Evolutionary conservation across 2,113 vertebrate genomes (phyloP).

Genomic region (Psittacula cyanocephala): DNA sequence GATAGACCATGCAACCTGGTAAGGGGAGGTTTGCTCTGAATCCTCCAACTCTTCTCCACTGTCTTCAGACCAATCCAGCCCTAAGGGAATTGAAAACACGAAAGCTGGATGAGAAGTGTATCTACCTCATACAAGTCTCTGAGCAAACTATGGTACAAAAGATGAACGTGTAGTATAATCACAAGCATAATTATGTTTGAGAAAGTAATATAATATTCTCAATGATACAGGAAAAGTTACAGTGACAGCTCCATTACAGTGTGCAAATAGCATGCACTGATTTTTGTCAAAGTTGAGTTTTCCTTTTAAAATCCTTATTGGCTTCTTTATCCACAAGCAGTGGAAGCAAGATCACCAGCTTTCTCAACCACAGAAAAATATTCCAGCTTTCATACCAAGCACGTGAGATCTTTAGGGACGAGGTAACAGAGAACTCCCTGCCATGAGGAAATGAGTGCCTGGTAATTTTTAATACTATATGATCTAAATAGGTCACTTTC

Average conservation of each 20-base stretch:
- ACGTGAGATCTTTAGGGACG: background rate
- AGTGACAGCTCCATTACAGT: background rate
- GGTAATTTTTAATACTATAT: background rate
- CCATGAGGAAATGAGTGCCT: background rate
- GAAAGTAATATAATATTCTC: background rate
- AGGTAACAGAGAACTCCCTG: background rate
- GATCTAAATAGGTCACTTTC: conserved; percentile 13
- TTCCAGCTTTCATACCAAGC: background rate
- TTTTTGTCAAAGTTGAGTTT: background rate
- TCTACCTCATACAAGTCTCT: background rate
- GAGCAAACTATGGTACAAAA: background rate
- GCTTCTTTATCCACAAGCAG: background rate
- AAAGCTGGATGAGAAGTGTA: background rate
- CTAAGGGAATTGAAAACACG: conserved; percentile 67
- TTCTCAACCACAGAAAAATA: background rate
- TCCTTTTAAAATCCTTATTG: background rate
- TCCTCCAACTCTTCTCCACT: conserved; percentile 91
- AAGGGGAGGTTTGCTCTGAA: conserved; percentile 81
- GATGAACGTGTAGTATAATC: background rate
- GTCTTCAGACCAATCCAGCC: conserved; percentile 98
- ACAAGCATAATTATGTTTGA: background rate
- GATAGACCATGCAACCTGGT: conserved; percentile 86
- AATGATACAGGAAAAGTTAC: background rate
- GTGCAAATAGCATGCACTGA: background rate
- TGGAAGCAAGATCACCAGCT: background rate